phyloP scores from a whole-genome alignment of 2,888 invertebrate genomes.

The Rutpela maculata region DNA sequence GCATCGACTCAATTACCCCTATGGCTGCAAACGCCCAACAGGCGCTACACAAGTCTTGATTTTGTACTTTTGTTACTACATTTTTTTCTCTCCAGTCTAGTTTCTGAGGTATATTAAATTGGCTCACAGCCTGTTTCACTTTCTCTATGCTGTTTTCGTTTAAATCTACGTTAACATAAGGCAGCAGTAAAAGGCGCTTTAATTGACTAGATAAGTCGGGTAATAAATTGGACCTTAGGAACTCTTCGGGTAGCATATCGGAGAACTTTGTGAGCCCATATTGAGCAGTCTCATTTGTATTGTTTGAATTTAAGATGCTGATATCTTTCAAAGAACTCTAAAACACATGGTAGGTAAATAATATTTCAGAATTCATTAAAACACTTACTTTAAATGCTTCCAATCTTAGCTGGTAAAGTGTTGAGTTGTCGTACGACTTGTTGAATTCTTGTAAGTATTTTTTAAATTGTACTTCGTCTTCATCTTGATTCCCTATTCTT shows the following conservation, averaged over 20 bases:
- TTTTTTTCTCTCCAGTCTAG: conserved; percentile 77
- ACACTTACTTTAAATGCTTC: conserved; percentile 66
- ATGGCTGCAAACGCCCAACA: conserved; percentile 92
- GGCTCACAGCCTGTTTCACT: neutral
- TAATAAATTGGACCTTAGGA: conserved; percentile 64
- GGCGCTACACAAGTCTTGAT: conserved; percentile 87
- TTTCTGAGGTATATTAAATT: conserved; percentile 62
- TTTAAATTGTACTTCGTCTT: conserved; percentile 71
- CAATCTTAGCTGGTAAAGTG: conserved; percentile 65
- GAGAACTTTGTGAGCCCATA: conserved; percentile 80
- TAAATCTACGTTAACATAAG: neutral
- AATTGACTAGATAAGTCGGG: conserved; percentile 33
- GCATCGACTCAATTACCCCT: conserved; percentile 85
- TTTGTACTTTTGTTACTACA: conserved; percentile 80
- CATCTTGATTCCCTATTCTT: conserved; percentile 67
- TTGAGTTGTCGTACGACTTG: conserved; percentile 74
- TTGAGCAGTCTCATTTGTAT: conserved; percentile 72
- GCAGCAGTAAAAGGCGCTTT: conserved; percentile 7
- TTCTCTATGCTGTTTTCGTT: conserved; percentile 5
- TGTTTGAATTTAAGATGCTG: conserved; percentile 72
- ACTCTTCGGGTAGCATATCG: conserved; percentile 79
- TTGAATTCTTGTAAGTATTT: conserved; percentile 75
- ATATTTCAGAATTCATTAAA: conserved; percentile 16
- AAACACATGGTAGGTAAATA: conserved; percentile 52
- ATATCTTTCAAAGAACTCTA: conserved; percentile 75